These are phyloP conservation scores for Drosophila grimshawi DNA, from an alignment of 1,140 invertebrate species.

Conservation along the genomic window DNA sequence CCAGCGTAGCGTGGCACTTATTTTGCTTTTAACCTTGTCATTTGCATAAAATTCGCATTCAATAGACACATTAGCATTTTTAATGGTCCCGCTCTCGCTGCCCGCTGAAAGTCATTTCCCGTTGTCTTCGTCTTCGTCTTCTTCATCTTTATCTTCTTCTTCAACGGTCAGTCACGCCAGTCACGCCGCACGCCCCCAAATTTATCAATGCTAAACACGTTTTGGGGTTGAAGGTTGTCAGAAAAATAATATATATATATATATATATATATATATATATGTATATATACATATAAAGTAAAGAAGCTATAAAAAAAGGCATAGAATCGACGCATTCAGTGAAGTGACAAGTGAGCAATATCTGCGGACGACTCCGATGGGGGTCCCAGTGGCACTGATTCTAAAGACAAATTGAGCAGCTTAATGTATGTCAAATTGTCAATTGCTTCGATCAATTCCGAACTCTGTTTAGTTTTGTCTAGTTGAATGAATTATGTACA, in stretches of 20 bases:
- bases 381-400: slow-evolving; percentile 45
- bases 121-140: background rate
- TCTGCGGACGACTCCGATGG: slow-evolving; percentile 51
- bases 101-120: slow-evolving; percentile 65
- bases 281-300: background rate
- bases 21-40: slow-evolving; percentile 81
- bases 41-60: slow-evolving; percentile 81
- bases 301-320: slow-evolving; percentile 12
- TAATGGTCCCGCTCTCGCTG: slow-evolving; percentile 56
- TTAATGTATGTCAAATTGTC: slow-evolving; percentile 72
- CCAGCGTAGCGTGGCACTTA: slow-evolving; percentile 64
- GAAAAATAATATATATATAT: slow-evolving; percentile 4
- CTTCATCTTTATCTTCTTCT: background rate
- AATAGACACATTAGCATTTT: slow-evolving; percentile 82
- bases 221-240: slow-evolving; percentile 59
- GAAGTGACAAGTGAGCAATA: slow-evolving; percentile 80
- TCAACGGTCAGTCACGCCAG: slow-evolving; percentile 25
- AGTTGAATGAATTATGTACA: slow-evolving; percentile 61
- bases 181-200: slow-evolving; percentile 67
- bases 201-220: slow-evolving; percentile 79
- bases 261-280: too few species aligned
- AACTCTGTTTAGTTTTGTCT: slow-evolving; percentile 38
- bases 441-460: slow-evolving; percentile 26
- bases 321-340: slow-evolving; percentile 51
- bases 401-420: slow-evolving; percentile 72